A percentile compares a stretch with the other conserved stretches of the same genome.
Evolutionary conservation across 1,140 invertebrate species (phyloP).

Genomic region (Drosophila guanche): DNA sequence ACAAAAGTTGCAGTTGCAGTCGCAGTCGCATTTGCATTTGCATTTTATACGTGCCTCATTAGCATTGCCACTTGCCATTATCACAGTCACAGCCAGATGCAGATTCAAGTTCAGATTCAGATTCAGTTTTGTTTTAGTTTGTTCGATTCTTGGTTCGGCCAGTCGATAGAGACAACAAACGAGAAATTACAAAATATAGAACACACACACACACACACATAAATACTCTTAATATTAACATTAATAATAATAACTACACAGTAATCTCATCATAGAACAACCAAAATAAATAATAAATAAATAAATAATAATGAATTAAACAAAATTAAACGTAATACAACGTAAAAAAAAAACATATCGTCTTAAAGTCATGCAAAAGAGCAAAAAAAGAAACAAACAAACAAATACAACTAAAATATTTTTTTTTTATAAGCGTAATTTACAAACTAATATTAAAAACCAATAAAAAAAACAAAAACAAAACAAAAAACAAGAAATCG

Average conservation of each 20-base stretch:
- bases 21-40: background rate
- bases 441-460: slow-evolving; percentile 65
- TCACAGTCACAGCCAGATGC: slow-evolving; percentile 16
- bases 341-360: slow-evolving; percentile 74
- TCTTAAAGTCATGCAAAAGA: slow-evolving; percentile 73
- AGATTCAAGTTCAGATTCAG: slow-evolving; percentile 1
- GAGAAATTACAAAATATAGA: slow-evolving; percentile 42
- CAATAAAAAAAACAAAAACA: slow-evolving; percentile 17
- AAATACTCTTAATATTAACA: slow-evolving; percentile 59
- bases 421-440: slow-evolving; percentile 70
- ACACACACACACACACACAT: slow-evolving; percentile 48
- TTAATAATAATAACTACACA: slow-evolving; percentile 51
- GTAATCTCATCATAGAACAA: slow-evolving; percentile 50
- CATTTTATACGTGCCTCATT: slow-evolving; percentile 36
- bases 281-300: slow-evolving; percentile 46
- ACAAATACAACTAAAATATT: slow-evolving; percentile 37
- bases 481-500: slow-evolving; percentile 24
- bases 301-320: slow-evolving; percentile 10
- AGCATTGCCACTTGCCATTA: slow-evolving; percentile 30
- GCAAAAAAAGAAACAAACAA: slow-evolving; percentile 13
- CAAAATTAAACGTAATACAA: slow-evolving; percentile 25
- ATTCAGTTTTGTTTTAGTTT: slow-evolving; percentile 26
- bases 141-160: slow-evolving; percentile 41
- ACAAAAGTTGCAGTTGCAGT: slow-evolving; percentile 50
- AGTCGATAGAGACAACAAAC: slow-evolving; percentile 41